These are phyloP conservation scores for Dendrolimus pini DNA, from an alignment of 2,888 invertebrate genomes.

Conservation along the genomic window DNA sequence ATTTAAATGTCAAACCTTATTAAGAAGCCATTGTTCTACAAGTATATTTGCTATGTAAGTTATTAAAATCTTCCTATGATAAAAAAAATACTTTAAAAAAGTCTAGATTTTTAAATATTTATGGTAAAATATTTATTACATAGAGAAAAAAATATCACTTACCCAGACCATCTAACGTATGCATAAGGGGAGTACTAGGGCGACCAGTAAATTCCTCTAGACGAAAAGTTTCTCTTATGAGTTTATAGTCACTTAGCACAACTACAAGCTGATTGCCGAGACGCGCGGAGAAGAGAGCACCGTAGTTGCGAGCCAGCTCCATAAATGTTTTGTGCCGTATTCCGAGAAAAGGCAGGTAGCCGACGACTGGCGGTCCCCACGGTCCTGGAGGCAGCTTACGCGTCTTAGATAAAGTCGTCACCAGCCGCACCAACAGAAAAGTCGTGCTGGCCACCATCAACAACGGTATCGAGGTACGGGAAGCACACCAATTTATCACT, in stretches of 20 bases:
- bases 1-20: no score
- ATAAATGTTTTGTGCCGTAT: conserved; percentile 87
- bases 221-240: conserved; percentile 90
- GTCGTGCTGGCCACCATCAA: conserved; percentile 66
- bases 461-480: conserved; percentile 53
- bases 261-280: conserved; percentile 90
- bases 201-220: conserved; percentile 92
- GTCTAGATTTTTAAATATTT: no score
- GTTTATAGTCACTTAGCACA: conserved; percentile 90
- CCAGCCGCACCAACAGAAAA: conserved; percentile 65
- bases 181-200: conserved; percentile 90
- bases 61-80: no score
- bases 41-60: no score
- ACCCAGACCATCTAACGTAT: conserved; percentile 93
- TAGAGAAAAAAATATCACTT: conserved; percentile 55
- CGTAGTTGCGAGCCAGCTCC: conserved; percentile 86
- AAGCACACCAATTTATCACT: conserved; percentile 61
- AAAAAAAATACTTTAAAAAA: no score
- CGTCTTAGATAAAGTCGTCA: conserved; percentile 56
- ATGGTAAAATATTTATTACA: no score
- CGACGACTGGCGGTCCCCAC: conserved; percentile 90
- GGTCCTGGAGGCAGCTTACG: conserved; percentile 89
- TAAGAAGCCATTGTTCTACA: no score
- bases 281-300: conserved; percentile 86
- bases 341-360: conserved; percentile 89